These are phyloP conservation scores for Esperia sulphurella DNA, from an alignment of 2,888 invertebrate genomes.

Conservation along the genomic window DNA sequence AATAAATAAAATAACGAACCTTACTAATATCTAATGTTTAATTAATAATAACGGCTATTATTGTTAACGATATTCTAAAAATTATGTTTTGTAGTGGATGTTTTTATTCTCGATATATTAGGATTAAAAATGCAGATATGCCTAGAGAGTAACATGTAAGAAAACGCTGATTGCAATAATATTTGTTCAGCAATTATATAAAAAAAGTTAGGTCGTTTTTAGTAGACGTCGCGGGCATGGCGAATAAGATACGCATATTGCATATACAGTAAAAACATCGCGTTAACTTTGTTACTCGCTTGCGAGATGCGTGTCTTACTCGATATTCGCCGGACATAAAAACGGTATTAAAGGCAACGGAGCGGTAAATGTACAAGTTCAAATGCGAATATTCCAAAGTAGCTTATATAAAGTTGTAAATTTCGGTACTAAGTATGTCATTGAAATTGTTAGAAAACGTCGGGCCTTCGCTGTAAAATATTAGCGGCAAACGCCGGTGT, in stretches of 20 bases:
- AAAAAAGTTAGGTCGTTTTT: conserved; percentile 2
- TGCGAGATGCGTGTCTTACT: no score
- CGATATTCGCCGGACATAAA: no score
- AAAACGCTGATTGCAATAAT: no score
- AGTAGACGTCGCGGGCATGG: not conserved
- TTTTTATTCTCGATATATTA: conserved; percentile 54
- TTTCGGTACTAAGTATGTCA: conserved; percentile 2
- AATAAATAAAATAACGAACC: conserved; percentile 34
- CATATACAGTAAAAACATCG: no score
- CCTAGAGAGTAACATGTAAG: no score
- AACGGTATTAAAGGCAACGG: not conserved
- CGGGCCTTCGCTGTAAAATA: conserved; percentile 43
- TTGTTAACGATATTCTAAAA: conserved; percentile 55
- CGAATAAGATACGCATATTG: no score
- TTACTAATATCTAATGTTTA: conserved; percentile 29
- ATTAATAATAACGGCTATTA: conserved; percentile 28
- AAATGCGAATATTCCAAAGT: conserved; percentile 2
- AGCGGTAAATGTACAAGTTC: conserved; percentile 6
- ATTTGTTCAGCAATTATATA: no score
- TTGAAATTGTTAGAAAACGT: conserved; percentile 19
- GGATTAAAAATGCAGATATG: conserved; percentile 21
- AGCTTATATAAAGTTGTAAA: not conserved
- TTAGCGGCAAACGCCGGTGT: conserved; percentile 21
- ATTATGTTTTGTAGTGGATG: conserved; percentile 70
- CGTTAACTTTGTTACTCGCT: not conserved